phyloP scores from a whole-genome alignment of 2,888 invertebrate genomes.

The Drosophila greeni region DNA sequence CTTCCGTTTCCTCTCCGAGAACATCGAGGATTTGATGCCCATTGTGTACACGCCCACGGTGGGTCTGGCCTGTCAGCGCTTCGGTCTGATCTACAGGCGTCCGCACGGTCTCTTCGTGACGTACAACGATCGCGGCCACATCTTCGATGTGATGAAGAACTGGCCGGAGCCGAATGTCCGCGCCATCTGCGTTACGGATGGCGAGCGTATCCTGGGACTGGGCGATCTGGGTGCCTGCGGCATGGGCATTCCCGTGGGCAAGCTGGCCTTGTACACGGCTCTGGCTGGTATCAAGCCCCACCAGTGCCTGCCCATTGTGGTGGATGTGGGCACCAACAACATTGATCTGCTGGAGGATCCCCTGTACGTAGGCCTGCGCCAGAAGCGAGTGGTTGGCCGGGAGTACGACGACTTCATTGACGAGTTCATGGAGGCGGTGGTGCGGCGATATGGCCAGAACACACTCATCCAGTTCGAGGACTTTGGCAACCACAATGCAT shows the following conservation, averaged over 20 bases:
- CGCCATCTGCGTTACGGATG: slow-evolving; percentile 96
- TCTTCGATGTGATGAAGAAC: slow-evolving; percentile 86
- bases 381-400: slow-evolving; percentile 89
- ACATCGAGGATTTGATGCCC: slow-evolving; percentile 96
- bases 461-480: slow-evolving; percentile 96
- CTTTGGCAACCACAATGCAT: slow-evolving; percentile 98
- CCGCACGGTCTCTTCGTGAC: slow-evolving; percentile 97
- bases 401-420: slow-evolving; percentile 96
- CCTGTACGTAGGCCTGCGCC: slow-evolving; percentile 94
- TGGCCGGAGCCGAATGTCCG: slow-evolving; percentile 90
- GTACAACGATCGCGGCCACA: slow-evolving; percentile 95
- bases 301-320: slow-evolving; percentile 94
- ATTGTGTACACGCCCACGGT: slow-evolving; percentile 99
- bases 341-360: slow-evolving; percentile 93
- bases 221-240: slow-evolving; percentile 98
- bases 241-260: slow-evolving; percentile 98
- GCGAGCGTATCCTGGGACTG: slow-evolving; percentile 96
- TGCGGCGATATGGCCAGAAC: slow-evolving; percentile 91
- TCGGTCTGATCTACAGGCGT: slow-evolving; percentile 95
- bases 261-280: slow-evolving; percentile 96
- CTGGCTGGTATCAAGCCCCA: slow-evolving; percentile 97
- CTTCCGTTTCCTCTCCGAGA: slow-evolving; percentile 93
- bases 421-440: slow-evolving; percentile 97
- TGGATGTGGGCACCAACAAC: slow-evolving; percentile 97
- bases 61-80: slow-evolving; percentile 97